Conservation (phyloP, 2,113 vertebrate genomes). For the Eclectus roratus region DNA sequence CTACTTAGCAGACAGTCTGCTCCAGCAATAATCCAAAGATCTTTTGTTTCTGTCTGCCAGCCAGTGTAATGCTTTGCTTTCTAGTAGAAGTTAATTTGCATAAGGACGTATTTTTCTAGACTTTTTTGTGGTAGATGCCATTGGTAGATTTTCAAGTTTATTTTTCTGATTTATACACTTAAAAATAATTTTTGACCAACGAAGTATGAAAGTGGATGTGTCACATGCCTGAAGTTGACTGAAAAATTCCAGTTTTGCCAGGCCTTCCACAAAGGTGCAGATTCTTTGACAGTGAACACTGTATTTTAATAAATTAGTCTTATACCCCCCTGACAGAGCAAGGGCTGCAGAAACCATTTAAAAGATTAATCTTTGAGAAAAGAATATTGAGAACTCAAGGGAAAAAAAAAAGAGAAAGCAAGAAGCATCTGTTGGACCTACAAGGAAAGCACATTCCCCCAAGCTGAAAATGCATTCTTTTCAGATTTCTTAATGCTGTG, state of each 20-base stretch:
- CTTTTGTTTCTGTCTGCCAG: background rate
- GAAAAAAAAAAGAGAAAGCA: background rate
- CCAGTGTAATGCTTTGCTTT: background rate
- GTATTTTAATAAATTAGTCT: background rate
- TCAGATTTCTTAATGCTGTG: background rate
- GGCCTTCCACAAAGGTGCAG: background rate
- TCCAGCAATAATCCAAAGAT: background rate
- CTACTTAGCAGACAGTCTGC: background rate
- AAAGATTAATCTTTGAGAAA: conserved; percentile 29
- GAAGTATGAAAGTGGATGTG: background rate
- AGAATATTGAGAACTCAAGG: background rate
- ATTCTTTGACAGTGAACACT: background rate
- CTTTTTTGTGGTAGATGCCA: background rate
- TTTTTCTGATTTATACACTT: background rate
- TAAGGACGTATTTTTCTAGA: background rate
- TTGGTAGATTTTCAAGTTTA: background rate
- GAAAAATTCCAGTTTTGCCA: background rate
- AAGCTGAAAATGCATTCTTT: conserved; percentile 47
- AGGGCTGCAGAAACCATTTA: background rate
- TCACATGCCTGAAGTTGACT: background rate
- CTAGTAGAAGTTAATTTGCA: background rate
- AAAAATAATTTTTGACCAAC: background rate
- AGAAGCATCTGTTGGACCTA: background rate
- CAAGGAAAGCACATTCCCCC: background rate
- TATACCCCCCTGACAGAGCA: background rate